Evolutionary conservation across 2,888 invertebrate genomes (phyloP), one percentile per base, ranked within the genome.

Genomic region (Laspeyria flexula): DNA sequence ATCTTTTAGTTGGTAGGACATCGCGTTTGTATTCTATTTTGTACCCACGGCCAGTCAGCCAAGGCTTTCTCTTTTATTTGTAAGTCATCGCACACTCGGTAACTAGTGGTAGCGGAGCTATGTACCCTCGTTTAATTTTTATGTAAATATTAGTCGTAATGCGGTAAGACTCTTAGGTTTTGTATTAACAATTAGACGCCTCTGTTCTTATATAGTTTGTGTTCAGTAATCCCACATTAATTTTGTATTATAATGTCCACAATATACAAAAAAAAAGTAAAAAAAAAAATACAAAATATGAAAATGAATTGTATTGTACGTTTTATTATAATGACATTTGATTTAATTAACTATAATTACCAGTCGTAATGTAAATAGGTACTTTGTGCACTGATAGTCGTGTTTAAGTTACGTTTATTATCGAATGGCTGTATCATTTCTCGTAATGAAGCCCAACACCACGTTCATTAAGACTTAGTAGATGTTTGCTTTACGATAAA

Each of bases 321-420:
- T 74, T 76, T 80, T 74, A 61, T 57, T 64, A 65, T 69, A 73
- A 78, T 75, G 75, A 77, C 67, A 68, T 73, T 76, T 73, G 69
- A 65, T 76, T 81, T 54, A 55, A 58, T 73, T 76, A 81, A 81
- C 74, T 78, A 77, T 79, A 72, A 77, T 79, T 81, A 84, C 80
- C 81, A 84, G 75, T 85, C 71, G 77, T 81, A 66, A 67, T 90
- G 90, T 91, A 90, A 71, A 90, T 90, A 87, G 78, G 58, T 84
- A 86, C 75, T 85, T 82, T 77, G 82, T 86, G 90, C 91, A 91
- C 91, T 89, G 89, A 90, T 87, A 86, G 82, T 85, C 71, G 72
- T 74, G 71, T 79, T 83, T 88, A 88, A 87, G 88, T 88, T 86
- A 79, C 63, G 55, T 73, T 25, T 86, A 79, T 75, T 81, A 79